phyloP scores from a whole-genome alignment of 2,797 vertebrate genomes.

The Rhyacichthys aspro region DNA sequence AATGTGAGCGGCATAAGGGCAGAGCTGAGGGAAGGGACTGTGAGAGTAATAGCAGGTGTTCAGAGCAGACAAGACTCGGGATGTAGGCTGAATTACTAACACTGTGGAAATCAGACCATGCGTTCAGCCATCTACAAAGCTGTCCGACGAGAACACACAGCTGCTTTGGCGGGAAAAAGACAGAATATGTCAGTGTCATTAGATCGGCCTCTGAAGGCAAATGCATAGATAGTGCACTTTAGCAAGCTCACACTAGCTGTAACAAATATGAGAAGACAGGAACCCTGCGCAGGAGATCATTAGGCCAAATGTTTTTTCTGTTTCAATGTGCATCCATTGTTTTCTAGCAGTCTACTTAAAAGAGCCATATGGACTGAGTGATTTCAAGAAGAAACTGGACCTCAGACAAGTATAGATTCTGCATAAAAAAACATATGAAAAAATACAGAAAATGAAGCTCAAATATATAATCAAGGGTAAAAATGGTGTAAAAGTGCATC shows the following conservation, averaged over 20 bases:
- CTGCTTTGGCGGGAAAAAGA: constrained; percentile 44
- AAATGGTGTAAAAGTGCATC: no score
- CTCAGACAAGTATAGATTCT: constrained; percentile 19
- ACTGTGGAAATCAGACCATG: constrained; percentile 54
- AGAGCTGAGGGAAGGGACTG: constrained; percentile 45
- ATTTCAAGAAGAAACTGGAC: constrained; percentile 45
- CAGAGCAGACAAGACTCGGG: constrained; percentile 61
- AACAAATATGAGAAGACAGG: constrained; percentile 56
- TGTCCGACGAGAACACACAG: constrained; percentile 43
- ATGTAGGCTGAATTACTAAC: constrained; percentile 71
- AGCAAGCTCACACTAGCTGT: constrained; percentile 31
- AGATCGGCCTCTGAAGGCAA: constrained; percentile 45
- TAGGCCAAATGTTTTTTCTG: constrained; percentile 66
- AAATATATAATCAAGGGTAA: no score
- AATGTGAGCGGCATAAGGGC: constrained; percentile 37
- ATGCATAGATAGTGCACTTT: constrained; percentile 32
- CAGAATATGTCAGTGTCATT: constrained; percentile 35
- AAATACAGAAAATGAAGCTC: no score
- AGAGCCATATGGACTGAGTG: constrained; percentile 36
- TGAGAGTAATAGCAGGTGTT: constrained; percentile 71
- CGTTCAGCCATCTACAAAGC: constrained; percentile 48
- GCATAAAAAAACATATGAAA: constrained; percentile 1
- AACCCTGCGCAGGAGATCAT: constrained; percentile 56
- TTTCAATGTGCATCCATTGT: constrained; percentile 57
- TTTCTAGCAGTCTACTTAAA: constrained; percentile 53